Conservation (phyloP, 2,888 invertebrate genomes). For the Dendrolimus houi region DNA sequence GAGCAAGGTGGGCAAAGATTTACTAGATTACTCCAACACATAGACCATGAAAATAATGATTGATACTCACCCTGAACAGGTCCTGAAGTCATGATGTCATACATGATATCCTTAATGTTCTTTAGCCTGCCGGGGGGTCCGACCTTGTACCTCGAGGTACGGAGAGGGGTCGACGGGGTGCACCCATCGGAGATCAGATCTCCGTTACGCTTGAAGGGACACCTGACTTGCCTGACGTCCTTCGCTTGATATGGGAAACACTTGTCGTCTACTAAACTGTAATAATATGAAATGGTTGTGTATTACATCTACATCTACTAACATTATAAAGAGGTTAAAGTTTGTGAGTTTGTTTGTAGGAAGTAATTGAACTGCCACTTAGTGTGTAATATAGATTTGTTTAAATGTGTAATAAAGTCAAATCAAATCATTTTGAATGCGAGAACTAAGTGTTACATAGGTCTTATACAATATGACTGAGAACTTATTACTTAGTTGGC, state of each 20-base stretch:
- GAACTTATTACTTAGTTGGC: no score
- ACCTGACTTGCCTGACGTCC: slow-evolving; percentile 43
- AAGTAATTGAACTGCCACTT: no score
- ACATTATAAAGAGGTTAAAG: no score
- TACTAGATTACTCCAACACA: no score
- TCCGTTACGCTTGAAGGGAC: slow-evolving; percentile 73
- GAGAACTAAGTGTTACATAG: no score
- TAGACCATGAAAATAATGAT: no score
- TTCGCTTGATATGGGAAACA: slow-evolving; percentile 89
- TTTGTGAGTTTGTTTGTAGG: no score
- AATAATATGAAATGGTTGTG: slow-evolving; percentile 11
- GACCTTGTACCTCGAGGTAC: slow-evolving; percentile 81
- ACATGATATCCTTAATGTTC: slow-evolving; percentile 91
- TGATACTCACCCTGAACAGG: slow-evolving; percentile 82
- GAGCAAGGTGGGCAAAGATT: no score
- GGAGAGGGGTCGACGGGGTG: slow-evolving; percentile 56
- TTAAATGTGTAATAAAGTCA: no score
- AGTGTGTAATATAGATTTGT: no score
- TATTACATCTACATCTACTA: not conserved
- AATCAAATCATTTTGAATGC: no score
- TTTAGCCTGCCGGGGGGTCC: slow-evolving; percentile 86
- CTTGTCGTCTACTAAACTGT: slow-evolving; percentile 87
- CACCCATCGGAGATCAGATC: slow-evolving; percentile 76
- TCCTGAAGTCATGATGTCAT: slow-evolving; percentile 92
- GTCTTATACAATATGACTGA: no score